A percentile compares a stretch with the other conserved stretches of the same genome.
Evolutionary conservation across 2,888 invertebrate genomes (phyloP).

Genomic region (Alloplasta piceator): DNA sequence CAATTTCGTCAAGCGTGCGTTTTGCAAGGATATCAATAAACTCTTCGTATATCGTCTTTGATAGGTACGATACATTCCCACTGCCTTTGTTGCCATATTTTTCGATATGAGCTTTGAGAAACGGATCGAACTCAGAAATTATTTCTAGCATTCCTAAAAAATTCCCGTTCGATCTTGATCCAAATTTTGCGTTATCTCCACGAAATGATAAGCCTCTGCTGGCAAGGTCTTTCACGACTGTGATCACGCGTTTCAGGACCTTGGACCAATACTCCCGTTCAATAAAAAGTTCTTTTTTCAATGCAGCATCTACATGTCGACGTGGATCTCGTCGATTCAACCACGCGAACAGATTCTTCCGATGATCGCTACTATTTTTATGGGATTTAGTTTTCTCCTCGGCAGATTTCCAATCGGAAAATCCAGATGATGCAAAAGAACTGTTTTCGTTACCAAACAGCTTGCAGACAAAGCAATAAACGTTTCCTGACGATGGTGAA

Average conservation of each 20-base stretch:
- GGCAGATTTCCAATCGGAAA: slow-evolving; percentile 57
- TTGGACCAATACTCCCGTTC: slow-evolving; percentile 67
- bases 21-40: slow-evolving; percentile 60
- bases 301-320: slow-evolving; percentile 41
- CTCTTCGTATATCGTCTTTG: slow-evolving; percentile 73
- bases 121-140: slow-evolving; percentile 73
- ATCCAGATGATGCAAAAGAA: slow-evolving; percentile 12
- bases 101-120: slow-evolving; percentile 70
- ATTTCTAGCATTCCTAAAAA: slow-evolving; percentile 72
- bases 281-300: slow-evolving; percentile 4
- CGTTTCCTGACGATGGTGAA: background rate
- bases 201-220: slow-evolving; percentile 71
- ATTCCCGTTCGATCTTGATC: slow-evolving; percentile 72
- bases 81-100: slow-evolving; percentile 70
- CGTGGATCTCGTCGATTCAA: slow-evolving; percentile 20
- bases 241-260: slow-evolving; percentile 70
- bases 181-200: slow-evolving; percentile 70
- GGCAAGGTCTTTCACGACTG: slow-evolving; percentile 67
- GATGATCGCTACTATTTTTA: slow-evolving; percentile 50
- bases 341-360: slow-evolving; percentile 29
- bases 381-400: slow-evolving; percentile 38
- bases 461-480: background rate
- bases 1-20: background rate
- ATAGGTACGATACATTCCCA: slow-evolving; percentile 70
- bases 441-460: slow-evolving; percentile 20